Conservation (phyloP, 2,113 vertebrate species). For the Zapornia atra region DNA sequence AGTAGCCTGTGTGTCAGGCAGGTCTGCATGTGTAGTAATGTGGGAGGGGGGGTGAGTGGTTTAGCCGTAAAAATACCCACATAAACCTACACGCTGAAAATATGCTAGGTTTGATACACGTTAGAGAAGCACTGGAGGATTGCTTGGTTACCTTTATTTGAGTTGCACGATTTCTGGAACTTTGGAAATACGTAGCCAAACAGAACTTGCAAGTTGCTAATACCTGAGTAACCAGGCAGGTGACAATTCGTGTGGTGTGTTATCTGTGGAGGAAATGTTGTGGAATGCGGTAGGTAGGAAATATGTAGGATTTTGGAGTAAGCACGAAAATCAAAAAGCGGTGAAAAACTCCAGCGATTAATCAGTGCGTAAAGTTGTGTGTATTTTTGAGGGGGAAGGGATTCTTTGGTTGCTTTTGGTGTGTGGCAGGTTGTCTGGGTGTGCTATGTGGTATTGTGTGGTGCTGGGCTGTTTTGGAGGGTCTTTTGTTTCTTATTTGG, state of each 20-base stretch:
- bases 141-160: neutral
- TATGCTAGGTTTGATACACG: fast-evolving
- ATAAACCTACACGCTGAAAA: fast-evolving
- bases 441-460: neutral
- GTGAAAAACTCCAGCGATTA: neutral
- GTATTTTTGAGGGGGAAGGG: too few relatives aligned
- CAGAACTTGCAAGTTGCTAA: neutral
- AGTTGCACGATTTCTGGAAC: neutral
- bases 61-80: too few relatives aligned
- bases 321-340: fast-evolving
- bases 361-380: fast-evolving
- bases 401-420: neutral
- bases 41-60: fast-evolving
- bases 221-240: fast-evolving
- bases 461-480: fast-evolving
- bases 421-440: neutral
- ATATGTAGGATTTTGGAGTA: neutral
- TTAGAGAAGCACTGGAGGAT: fast-evolving
- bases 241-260: fast-evolving
- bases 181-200: too few relatives aligned
- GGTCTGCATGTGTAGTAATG: fast-evolving
- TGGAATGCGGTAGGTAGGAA: neutral
- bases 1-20: slow-evolving; percentile 39
- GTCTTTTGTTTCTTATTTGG: neutral
- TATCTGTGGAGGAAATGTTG: neutral